Conservation (phyloP, 2,113 vertebrate species). For the Odobenus rosmarus region DNA sequence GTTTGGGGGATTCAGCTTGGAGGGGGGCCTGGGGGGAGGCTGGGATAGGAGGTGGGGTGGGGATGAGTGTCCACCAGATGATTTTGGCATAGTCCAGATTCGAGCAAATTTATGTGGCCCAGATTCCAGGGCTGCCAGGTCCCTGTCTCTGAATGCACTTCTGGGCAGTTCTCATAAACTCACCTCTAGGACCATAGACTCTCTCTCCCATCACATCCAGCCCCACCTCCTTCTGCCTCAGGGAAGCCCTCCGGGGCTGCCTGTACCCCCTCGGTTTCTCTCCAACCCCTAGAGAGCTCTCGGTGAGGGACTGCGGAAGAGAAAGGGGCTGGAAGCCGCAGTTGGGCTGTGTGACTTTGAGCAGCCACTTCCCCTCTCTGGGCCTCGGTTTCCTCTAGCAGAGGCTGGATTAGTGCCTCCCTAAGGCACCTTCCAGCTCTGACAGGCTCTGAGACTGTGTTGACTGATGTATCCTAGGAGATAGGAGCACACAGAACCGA, state of each 20-base stretch:
- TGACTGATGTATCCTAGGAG: conserved; percentile 82
- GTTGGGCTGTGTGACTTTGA: conserved; percentile 62
- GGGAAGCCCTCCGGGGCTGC: background rate
- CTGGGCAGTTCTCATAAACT: background rate
- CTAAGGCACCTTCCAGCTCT: conserved; percentile 75
- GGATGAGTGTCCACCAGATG: background rate
- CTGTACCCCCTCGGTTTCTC: background rate
- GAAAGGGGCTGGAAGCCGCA: background rate
- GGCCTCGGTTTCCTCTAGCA: conserved; percentile 27
- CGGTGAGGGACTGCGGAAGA: background rate
- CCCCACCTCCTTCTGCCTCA: background rate
- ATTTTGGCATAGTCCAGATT: conserved; percentile 34
- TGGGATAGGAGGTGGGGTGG: background rate
- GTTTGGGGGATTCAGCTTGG: background rate
- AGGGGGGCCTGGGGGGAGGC: background rate
- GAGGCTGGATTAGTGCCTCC: conserved; percentile 66
- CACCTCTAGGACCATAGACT: background rate
- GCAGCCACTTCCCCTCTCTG: conserved; percentile 33
- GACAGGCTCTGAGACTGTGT: conserved; percentile 72
- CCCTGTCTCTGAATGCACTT: background rate
- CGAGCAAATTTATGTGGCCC: background rate
- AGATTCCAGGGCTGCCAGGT: background rate
- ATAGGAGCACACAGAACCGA: conserved; percentile 67
- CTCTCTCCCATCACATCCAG: background rate
- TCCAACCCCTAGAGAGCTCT: background rate